These are phyloP conservation scores for Columba livia DNA, from an alignment of 2,113 vertebrate genomes.

Conservation along the genomic window DNA sequence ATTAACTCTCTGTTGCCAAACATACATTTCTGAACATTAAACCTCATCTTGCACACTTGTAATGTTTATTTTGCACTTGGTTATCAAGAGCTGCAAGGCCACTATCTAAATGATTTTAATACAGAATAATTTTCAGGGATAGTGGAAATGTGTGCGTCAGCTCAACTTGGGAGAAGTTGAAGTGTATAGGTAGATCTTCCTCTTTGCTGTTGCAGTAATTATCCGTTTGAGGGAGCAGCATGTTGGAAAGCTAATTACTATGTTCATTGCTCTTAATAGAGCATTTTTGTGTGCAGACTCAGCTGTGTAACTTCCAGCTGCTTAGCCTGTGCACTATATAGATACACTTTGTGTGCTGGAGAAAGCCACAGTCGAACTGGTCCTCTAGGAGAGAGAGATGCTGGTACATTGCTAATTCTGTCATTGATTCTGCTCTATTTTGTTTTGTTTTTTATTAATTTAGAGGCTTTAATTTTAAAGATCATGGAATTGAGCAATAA, in stretches of 20 bases:
- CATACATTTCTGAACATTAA: neutral
- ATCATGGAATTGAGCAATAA: neutral
- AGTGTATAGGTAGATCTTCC: neutral
- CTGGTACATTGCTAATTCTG: neutral
- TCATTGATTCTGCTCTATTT: neutral
- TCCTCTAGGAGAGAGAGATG: neutral
- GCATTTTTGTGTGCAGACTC: neutral
- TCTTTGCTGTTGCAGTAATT: neutral
- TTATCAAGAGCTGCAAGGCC: neutral
- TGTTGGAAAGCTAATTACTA: neutral
- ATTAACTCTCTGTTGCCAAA: neutral
- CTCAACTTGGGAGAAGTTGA: neutral
- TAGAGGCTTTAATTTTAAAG: neutral
- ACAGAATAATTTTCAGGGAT: neutral
- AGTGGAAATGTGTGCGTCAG: neutral
- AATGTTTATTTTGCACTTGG: neutral
- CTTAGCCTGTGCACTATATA: neutral
- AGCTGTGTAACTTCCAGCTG: neutral
- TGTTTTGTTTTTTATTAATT: neutral
- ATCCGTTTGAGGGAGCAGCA: neutral
- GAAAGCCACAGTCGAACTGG: neutral
- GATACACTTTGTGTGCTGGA: neutral
- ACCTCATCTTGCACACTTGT: neutral
- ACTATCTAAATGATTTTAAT: neutral
- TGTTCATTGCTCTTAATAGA: neutral